Base-by-base conservation (phyloP, 2,113 vertebrate species). In the Plotosus lineatus region DNA sequence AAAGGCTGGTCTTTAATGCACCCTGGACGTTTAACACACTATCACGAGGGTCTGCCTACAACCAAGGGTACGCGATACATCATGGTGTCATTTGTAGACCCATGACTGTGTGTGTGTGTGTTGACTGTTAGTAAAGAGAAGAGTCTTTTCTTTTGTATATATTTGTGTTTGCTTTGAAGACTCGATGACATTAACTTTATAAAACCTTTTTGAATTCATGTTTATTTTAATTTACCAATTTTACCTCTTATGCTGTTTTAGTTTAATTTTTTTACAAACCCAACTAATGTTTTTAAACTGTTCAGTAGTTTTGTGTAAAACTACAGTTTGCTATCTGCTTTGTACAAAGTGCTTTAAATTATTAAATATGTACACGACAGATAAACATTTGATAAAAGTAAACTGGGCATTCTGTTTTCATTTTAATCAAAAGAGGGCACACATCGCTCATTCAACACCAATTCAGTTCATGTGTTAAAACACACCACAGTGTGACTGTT, bases 1-100 rank as follows among this genome's bases (percentile, higher is more conserved):
- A 96, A 96, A 79, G 96, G 96, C 82, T 97, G 96, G 96, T 94
- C 92, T 15, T 93, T 97, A 74, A 92, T 96, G 91, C 95, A 97
- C 80, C 96, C 96, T 0, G 96, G 96, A 1, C 95, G 96, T 0
- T 93, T 97, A 72, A 96, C 96, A 0, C 96, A 97, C 88, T 96
- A 95, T 89, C 96, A 96, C 15, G 96, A 97, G 89, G 96, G 96
- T 0, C 92, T 97, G 0, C 96, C 95, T 56, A 94, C 93, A 38
- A 96, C 94, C 1, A 40, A 55, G 0, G 96, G 96, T 6, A 97
- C 95, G 8, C 87, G 95, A 23, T 97, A 97, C 89, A 97, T 97
- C 91, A 94, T 96, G 94, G 95, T 97, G 81, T 96, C 96, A 42
- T 97, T 97, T 17, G 95, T 96, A 0, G 96, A 96, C 86, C 96